Conservation (phyloP, 2,797 vertebrate species). For the Pagetopsis macropterus region DNA sequence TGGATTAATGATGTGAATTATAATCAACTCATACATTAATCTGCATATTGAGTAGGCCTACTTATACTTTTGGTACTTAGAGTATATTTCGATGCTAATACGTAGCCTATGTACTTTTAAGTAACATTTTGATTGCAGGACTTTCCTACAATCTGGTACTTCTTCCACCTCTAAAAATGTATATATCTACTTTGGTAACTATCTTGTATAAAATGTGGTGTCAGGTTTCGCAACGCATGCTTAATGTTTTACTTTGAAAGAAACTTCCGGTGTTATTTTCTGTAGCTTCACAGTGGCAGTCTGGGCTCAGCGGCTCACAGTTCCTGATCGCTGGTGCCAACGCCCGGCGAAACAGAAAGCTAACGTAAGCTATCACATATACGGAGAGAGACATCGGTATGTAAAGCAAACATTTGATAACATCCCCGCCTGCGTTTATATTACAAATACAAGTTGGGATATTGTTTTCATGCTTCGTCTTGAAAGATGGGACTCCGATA, state of each 20-base stretch:
- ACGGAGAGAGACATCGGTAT: conserved; percentile 55
- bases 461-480: neutral
- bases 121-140: too few species aligned
- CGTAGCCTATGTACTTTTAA: too few species aligned
- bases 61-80: too few species aligned
- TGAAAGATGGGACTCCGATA: neutral
- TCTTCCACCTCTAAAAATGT: too few species aligned
- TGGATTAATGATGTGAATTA: too few species aligned
- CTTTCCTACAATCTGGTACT: too few species aligned
- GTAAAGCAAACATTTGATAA: conserved; percentile 12
- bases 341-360: conserved; percentile 77
- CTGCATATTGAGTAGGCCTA: too few species aligned
- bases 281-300: conserved; percentile 38
- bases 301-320: conserved; percentile 41
- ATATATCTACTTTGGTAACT: too few species aligned
- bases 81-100: too few species aligned
- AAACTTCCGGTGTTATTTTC: conserved; percentile 4
- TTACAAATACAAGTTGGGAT: neutral
- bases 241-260: conserved; percentile 44
- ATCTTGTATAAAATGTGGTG: rapidly evolving
- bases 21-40: too few species aligned
- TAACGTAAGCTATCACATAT: conserved; percentile 35
- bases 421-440: neutral
- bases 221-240: rapidly evolving
- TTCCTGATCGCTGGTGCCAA: conserved; percentile 79